A percentile compares a stretch with the other conserved stretches of the same genome.
These are phyloP conservation scores for Lepus americanus DNA, from an alignment of 2,113 vertebrate species.

Conservation along the genomic window DNA sequence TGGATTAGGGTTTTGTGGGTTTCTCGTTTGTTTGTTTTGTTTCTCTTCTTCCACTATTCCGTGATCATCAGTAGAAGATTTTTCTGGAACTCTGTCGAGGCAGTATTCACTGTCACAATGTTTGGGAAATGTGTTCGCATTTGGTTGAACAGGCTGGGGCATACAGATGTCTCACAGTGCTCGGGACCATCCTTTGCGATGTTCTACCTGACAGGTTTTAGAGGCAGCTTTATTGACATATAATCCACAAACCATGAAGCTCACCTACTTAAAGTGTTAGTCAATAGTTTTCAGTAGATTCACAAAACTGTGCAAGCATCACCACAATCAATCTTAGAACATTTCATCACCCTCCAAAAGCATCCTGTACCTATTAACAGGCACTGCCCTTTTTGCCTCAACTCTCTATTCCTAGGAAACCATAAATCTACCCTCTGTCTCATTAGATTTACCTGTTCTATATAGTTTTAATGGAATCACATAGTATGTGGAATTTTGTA, in stretches of 20 bases:
- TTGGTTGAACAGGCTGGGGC: background rate
- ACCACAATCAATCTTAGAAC: background rate
- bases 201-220: background rate
- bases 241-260: background rate
- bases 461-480: background rate
- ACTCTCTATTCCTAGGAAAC: background rate
- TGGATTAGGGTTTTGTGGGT: too few relatives aligned
- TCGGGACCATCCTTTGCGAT: background rate
- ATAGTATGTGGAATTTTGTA: background rate
- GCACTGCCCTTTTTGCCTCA: background rate
- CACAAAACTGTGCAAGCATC: background rate
- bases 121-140: background rate
- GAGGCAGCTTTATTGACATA: background rate
- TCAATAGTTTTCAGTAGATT: background rate
- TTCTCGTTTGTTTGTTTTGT: background rate
- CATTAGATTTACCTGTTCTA: background rate
- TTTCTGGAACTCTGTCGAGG: background rate
- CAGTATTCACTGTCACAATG: background rate
- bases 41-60: background rate
- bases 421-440: slow-evolving; percentile 2
- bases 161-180: background rate
- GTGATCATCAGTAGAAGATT: background rate
- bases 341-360: background rate
- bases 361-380: background rate
- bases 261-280: background rate